Conservation (phyloP, 2,797 vertebrate genomes). For the Australoheros facetus region DNA sequence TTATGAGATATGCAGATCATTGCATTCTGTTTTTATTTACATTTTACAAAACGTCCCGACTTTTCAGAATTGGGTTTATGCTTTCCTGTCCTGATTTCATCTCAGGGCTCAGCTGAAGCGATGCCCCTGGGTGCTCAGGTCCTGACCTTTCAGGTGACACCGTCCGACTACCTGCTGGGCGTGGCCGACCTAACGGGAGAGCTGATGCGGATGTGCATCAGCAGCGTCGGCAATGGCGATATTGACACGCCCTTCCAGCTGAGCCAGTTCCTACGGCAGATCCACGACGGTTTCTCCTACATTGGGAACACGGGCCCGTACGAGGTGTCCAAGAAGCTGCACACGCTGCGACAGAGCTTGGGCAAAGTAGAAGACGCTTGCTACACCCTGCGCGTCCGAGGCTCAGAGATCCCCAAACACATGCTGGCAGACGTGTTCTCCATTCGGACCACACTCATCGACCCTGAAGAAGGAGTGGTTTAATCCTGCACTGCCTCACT, state of each 20-base stretch:
- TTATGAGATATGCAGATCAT: not conserved
- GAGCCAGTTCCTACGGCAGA: slow-evolving; percentile 92
- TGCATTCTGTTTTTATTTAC: not conserved
- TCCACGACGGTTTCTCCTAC: slow-evolving; percentile 95
- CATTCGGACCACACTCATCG: slow-evolving; percentile 86
- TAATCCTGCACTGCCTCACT: slow-evolving; percentile 55
- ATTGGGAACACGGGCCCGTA: slow-evolving; percentile 98
- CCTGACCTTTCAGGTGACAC: slow-evolving; percentile 91
- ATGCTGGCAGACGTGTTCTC: slow-evolving; percentile 97
- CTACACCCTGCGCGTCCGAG: slow-evolving; percentile 91
- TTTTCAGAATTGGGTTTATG: not conserved
- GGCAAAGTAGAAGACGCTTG: slow-evolving; percentile 98
- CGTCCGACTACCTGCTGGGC: slow-evolving; percentile 95
- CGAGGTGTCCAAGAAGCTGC: slow-evolving; percentile 97
- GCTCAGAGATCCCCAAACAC: slow-evolving; percentile 97
- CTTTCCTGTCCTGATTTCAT: not conserved
- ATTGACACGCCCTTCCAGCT: slow-evolving; percentile 98
- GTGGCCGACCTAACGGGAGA: slow-evolving; percentile 97
- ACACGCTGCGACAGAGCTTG: slow-evolving; percentile 94
- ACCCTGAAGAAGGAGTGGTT: slow-evolving; percentile 89
- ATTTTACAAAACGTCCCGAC: not conserved
- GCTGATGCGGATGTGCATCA: slow-evolving; percentile 97
- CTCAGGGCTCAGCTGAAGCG: slow-evolving; percentile 59
- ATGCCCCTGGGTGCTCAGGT: slow-evolving; percentile 41
- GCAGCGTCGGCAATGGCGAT: slow-evolving; percentile 96